Percentiles rank a stretch among this genome's conserved stretches.
These are phyloP conservation scores for Leptura quadrifasciata DNA, from an alignment of 2,888 invertebrate species.

Conservation along the genomic window DNA sequence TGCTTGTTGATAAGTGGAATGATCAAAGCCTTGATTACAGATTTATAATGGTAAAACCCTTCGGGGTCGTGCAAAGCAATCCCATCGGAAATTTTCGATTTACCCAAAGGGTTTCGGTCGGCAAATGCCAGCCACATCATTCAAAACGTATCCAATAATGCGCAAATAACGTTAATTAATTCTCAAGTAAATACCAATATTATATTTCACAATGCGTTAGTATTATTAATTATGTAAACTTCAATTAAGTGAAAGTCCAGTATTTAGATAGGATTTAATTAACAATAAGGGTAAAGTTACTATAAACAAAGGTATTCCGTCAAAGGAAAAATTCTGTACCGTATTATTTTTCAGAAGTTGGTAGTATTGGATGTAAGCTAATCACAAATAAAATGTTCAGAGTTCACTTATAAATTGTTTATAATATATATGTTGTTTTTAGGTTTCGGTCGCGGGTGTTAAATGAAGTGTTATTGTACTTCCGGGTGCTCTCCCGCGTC, in stretches of 20 bases:
- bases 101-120: slow-evolving; percentile 15
- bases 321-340: no score
- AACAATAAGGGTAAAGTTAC: background rate
- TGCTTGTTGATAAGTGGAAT: slow-evolving; percentile 2
- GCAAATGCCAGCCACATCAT: slow-evolving; percentile 23
- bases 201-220: slow-evolving; percentile 9
- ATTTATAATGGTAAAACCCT: slow-evolving; percentile 22
- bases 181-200: slow-evolving; percentile 23
- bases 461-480: no score
- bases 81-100: slow-evolving; percentile 35
- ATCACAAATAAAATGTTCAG: no score
- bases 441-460: no score
- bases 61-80: slow-evolving; percentile 25
- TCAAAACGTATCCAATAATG: slow-evolving; percentile 33
- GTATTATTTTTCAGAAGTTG: no score
- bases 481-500: no score
- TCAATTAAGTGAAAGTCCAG: slow-evolving; percentile 13
- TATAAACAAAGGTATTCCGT: background rate
- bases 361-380: no score
- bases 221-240: slow-evolving; percentile 37
- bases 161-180: slow-evolving; percentile 36
- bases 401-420: no score
- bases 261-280: background rate
- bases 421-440: no score
- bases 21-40: slow-evolving; percentile 30